Evolutionary conservation across 2,888 invertebrate genomes (phyloP).

Genomic region (Sinodicranocentrus sp.): DNA sequence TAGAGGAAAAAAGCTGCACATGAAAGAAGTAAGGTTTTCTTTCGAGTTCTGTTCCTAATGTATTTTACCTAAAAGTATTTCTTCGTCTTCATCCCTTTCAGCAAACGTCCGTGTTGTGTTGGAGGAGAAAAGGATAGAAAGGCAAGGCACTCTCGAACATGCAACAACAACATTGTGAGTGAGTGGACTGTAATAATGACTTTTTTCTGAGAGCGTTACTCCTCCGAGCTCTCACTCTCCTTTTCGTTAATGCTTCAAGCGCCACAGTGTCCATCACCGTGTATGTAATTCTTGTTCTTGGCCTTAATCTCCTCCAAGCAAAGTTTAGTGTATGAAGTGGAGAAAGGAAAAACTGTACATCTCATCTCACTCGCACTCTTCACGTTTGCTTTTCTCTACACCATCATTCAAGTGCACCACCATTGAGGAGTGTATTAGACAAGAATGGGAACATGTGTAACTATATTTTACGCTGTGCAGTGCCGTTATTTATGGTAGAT

Average conservation of each 20-base stretch:
- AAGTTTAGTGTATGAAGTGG: background rate
- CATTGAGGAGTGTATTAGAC: too few species aligned
- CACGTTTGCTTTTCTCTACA: background rate
- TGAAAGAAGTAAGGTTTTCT: background rate
- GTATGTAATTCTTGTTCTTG: background rate
- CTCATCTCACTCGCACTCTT: constrained; percentile 6
- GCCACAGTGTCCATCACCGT: constrained; percentile 26
- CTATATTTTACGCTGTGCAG: too few species aligned
- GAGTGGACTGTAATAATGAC: constrained; percentile 36
- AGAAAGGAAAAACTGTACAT: constrained; percentile 12
- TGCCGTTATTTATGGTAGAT: too few species aligned
- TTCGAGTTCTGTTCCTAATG: background rate
- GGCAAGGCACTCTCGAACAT: background rate
- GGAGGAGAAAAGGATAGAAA: background rate
- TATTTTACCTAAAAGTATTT: constrained; percentile 6
- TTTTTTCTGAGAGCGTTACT: constrained; percentile 1
- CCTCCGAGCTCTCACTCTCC: background rate
- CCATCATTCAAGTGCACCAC: background rate
- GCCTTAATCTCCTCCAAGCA: constrained; percentile 19
- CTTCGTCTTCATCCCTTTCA: background rate
- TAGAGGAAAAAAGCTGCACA: background rate
- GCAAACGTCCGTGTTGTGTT: background rate
- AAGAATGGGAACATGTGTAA: too few species aligned
- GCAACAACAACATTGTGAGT: constrained; percentile 3
- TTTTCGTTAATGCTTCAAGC: constrained; percentile 30